Evolutionary conservation across 2,888 invertebrate species (phyloP), one percentile per base, ranked within the genome.

Genomic region (Diarsia mendica): DNA sequence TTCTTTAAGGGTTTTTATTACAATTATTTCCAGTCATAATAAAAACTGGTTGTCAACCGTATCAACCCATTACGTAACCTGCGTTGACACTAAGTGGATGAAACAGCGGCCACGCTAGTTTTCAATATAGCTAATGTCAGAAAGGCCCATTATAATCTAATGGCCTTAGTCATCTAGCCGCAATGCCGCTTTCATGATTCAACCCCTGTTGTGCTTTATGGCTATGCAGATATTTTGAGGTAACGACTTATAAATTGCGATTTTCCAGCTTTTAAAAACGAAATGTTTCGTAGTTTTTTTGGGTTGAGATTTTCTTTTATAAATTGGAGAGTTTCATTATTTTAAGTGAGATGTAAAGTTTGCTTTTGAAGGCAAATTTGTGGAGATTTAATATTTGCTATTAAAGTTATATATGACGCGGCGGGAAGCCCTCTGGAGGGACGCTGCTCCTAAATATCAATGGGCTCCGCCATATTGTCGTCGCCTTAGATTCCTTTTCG

Each of bases 151-250:
- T 89, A 88, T 88, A 83, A 86, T 83, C 83, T 89, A 89, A 89
- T 89, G 85, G 89, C 88, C 92, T 93, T 90, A 94, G 94, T 94
- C 93, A 93, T 92, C 90, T 87, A 90, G 85, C 95, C 94, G 94
- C 95, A 95, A 85, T 94, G 93, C 92, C 91, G 95, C 89, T 91
- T 92, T 89, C 89, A 89, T 87, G 88, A 89, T 89, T 90, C 80
- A 68, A 71, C 80, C 81, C 77, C 82, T 74, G 71, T 67, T 72
- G 77, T 83, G 69, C 75, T 84, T 87, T 87, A 85, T 85, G 79
- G 85, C 84, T 88, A 86, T 89, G 89, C 89, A 89, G 89, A 82
- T 85, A 80, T 89, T 89, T 86, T 72, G 84, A 82, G 82, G 82
- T 83, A 85, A 83, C 77, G 82, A 85, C 85, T 63, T 81, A 73